These are phyloP conservation scores for Toxonevra muliebris DNA, from an alignment of 2,888 invertebrate genomes.

Conservation along the genomic window DNA sequence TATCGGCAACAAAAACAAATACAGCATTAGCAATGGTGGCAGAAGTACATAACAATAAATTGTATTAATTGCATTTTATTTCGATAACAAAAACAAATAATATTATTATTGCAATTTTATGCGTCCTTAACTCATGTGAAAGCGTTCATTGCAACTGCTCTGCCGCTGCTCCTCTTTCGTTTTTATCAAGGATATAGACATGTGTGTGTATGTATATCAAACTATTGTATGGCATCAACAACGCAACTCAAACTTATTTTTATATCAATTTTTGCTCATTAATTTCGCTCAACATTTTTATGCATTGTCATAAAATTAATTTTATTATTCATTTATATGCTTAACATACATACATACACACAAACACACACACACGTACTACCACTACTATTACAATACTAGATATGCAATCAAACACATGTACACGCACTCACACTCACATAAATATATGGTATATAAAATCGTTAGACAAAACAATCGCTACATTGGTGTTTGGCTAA, in stretches of 20 bases:
- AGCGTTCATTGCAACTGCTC: no score
- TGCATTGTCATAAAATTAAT: constrained; percentile 56
- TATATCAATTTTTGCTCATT: constrained; percentile 54
- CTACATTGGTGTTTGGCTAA: constrained; percentile 43
- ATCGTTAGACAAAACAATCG: neutral
- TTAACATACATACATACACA: constrained; percentile 5
- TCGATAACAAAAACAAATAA: constrained; percentile 45
- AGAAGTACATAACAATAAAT: constrained; percentile 44
- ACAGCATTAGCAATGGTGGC: no score
- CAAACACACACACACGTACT: no score
- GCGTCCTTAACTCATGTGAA: constrained; percentile 8
- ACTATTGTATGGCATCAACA: neutral
- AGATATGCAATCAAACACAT: neutral
- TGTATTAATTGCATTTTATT: constrained; percentile 56
- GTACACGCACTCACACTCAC: neutral
- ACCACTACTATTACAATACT: neutral
- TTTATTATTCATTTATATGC: constrained; percentile 41
- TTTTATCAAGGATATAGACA: neutral
- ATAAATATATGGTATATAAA: neutral
- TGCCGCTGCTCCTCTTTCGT: no score
- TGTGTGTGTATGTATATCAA: constrained; percentile 4
- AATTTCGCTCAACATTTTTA: constrained; percentile 55
- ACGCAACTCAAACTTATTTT: constrained; percentile 24
- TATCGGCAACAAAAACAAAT: no score
- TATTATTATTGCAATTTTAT: constrained; percentile 34